A percentile compares a stretch with the other conserved stretches of the same genome.
phyloP scores from a whole-genome alignment of 1,140 invertebrate genomes.

The Lucilia sericata region DNA sequence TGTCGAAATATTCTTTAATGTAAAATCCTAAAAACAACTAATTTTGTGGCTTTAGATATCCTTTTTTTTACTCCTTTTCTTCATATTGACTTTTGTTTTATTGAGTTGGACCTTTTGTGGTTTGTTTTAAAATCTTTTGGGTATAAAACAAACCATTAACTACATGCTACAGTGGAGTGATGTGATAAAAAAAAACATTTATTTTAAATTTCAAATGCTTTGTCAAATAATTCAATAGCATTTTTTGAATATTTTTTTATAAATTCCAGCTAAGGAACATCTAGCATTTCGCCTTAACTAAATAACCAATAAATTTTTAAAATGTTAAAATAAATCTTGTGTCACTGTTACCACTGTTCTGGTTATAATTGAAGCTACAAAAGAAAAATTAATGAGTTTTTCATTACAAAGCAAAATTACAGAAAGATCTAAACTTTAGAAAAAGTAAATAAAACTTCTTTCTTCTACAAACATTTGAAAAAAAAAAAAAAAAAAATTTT shows the following conservation, averaged over 20 bases:
- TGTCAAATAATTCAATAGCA: too few species aligned
- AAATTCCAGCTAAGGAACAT: too few species aligned
- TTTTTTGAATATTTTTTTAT: too few species aligned
- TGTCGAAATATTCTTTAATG: too few species aligned
- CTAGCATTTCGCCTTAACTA: too few species aligned
- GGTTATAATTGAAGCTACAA: neutral
- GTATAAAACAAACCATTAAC: neutral
- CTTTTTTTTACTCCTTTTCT: neutral
- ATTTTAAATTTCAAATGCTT: too few species aligned
- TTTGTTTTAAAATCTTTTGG: neutral
- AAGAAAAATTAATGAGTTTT: neutral
- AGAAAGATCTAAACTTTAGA: neutral
- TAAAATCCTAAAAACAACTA: neutral
- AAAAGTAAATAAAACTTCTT: neutral
- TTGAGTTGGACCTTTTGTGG: neutral
- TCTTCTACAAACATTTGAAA: neutral
- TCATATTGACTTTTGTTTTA: neutral
- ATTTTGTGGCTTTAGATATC: neutral
- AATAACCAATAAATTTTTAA: too few species aligned
- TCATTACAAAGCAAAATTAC: neutral
- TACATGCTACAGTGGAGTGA: too few species aligned
- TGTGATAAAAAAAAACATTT: too few species aligned
- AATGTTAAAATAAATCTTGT: neutral
- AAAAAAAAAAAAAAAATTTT: neutral
- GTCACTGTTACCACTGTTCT: neutral